Conservation (phyloP, 2,113 vertebrate species). For the Pimephales promelas region DNA sequence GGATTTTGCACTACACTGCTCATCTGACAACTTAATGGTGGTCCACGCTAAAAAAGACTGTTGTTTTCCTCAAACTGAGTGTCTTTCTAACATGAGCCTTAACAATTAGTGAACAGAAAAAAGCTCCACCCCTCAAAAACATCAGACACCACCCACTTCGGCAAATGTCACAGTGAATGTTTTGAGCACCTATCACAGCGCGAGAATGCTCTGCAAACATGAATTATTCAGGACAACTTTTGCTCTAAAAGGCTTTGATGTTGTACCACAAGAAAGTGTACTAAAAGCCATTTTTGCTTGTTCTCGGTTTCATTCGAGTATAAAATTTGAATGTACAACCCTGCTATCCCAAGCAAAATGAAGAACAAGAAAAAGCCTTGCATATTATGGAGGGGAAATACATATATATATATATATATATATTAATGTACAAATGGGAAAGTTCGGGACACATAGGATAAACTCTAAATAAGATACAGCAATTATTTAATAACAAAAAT, state of each 20-base stretch:
- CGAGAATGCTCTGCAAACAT: conserved; percentile 71
- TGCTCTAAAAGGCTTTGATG: conserved; percentile 80
- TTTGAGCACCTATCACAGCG: conserved; percentile 79
- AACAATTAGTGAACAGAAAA: conserved; percentile 63
- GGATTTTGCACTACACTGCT: conserved; percentile 72
- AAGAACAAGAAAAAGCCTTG: conserved; percentile 6
- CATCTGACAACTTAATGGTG: conserved; percentile 55
- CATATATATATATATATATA: too few relatives aligned
- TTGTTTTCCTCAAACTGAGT: conserved; percentile 60
- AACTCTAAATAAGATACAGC: not conserved
- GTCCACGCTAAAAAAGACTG: conserved; percentile 25
- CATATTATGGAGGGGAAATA: too few relatives aligned
- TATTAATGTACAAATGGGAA: too few relatives aligned
- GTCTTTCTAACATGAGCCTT: conserved; percentile 58
- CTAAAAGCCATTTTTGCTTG: conserved; percentile 48
- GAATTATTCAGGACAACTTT: conserved; percentile 86
- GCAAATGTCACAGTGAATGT: conserved; percentile 67
- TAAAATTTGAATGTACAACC: conserved; percentile 37
- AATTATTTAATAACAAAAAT: not conserved
- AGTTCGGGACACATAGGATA: not conserved
- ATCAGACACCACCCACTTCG: conserved; percentile 54
- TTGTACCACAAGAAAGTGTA: conserved; percentile 52
- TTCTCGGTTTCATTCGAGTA: conserved; percentile 29
- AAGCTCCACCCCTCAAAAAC: conserved; percentile 55
- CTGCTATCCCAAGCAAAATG: not conserved